Evolutionary conservation across 2,113 vertebrate species (phyloP).

Genomic region (Dendrocopos noguchii): DNA sequence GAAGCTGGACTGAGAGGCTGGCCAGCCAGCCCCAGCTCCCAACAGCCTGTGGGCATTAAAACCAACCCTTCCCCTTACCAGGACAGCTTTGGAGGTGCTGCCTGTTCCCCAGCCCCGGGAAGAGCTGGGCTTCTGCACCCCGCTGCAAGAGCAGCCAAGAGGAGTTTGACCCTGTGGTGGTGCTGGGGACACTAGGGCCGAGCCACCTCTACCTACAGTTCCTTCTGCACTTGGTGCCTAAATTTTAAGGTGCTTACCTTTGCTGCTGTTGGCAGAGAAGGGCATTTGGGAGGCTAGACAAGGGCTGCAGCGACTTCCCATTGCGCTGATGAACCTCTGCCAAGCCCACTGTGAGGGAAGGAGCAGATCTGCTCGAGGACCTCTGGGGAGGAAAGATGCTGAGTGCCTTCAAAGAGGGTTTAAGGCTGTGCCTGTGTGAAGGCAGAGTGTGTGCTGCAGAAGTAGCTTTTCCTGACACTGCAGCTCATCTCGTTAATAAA

Average conservation of each 20-base stretch:
- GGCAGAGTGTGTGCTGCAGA: neutral
- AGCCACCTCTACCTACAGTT: neutral
- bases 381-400: neutral
- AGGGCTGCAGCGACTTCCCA: neutral
- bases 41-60: rapidly evolving
- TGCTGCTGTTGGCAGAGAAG: neutral
- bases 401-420: neutral
- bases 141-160: neutral
- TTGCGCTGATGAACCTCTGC: neutral
- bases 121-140: neutral
- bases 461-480: neutral
- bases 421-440: neutral
- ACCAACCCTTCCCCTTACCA: neutral
- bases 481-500: slow-evolving; percentile 46
- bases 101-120: neutral
- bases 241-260: neutral
- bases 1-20: neutral
- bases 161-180: neutral
- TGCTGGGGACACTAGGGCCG: neutral
- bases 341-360: neutral
- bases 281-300: neutral
- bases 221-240: neutral
- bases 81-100: neutral
- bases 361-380: neutral
- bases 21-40: neutral